phyloP scores from a whole-genome alignment of 2,888 invertebrate genomes.

The Scaptodrosophila latifasciaeformis region DNA sequence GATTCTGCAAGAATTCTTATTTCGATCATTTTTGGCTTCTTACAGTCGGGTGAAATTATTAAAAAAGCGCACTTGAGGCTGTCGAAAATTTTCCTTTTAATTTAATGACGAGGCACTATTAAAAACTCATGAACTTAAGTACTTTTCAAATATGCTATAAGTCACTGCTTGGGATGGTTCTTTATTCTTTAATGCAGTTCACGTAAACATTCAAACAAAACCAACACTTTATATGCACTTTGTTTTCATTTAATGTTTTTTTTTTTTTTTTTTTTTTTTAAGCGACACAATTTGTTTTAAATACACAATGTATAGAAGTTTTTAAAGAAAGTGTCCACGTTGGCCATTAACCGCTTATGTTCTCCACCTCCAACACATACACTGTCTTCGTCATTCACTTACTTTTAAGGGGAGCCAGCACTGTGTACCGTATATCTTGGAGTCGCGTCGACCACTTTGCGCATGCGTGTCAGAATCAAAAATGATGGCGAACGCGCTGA shows the following conservation, averaged over 20 bases:
- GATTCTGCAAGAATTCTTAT: too few species aligned
- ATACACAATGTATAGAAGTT: slow-evolving; percentile 18
- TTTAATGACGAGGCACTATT: slow-evolving; percentile 22
- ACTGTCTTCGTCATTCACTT: slow-evolving; percentile 22
- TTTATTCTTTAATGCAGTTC: slow-evolving; percentile 37
- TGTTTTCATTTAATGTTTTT: slow-evolving; percentile 31
- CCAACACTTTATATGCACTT: slow-evolving; percentile 36
- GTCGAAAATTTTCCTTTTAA: too few species aligned
- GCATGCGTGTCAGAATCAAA: slow-evolving; percentile 57
- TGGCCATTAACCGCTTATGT: neutral
- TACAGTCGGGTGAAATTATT: too few species aligned
- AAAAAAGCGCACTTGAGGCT: too few species aligned
- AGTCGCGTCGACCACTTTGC: slow-evolving; percentile 32
- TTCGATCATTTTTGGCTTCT: too few species aligned
- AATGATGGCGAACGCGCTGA: slow-evolving; percentile 56
- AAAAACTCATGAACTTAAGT: slow-evolving; percentile 37
- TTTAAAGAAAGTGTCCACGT: slow-evolving; percentile 42
- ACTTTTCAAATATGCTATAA: neutral
- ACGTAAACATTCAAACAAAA: slow-evolving; percentile 30
- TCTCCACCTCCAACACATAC: neutral
- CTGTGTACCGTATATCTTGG: slow-evolving; percentile 3
- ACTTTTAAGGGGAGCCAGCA: slow-evolving; percentile 21
- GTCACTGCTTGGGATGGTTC: neutral
- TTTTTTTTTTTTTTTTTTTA: too few species aligned
- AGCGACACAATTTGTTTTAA: slow-evolving; percentile 29